A percentile compares a stretch with the other conserved stretches of the same genome.
Conservation (phyloP, 2,888 invertebrate species). For the Eupsilia transversa region DNA sequence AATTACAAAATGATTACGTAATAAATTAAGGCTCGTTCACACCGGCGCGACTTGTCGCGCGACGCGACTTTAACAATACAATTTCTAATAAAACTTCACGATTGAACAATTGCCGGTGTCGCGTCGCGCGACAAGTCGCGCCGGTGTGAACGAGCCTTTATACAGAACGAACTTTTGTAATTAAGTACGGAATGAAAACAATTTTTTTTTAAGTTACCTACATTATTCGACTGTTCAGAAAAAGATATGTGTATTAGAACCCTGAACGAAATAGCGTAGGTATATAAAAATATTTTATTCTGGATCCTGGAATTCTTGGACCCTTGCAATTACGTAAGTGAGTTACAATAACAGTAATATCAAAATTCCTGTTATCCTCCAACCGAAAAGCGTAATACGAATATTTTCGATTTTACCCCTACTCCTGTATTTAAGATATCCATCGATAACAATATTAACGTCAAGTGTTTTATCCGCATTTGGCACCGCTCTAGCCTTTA, state of each 20-base stretch:
- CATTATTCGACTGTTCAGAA: background rate
- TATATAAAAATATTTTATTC: constrained; percentile 1
- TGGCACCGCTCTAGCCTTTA: constrained; percentile 78
- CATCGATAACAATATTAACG: constrained; percentile 80
- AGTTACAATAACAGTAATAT: constrained; percentile 14
- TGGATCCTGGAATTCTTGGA: background rate
- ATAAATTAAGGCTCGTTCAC: no score
- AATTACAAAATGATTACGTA: constrained; percentile 43
- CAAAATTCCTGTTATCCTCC: background rate
- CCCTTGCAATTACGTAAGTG: background rate
- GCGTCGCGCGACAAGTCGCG: no score
- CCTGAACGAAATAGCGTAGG: background rate
- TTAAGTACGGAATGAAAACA: background rate
- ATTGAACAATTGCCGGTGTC: no score
- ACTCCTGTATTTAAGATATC: constrained; percentile 64
- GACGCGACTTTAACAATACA: no score
- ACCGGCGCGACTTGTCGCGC: no score
- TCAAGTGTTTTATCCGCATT: constrained; percentile 79
- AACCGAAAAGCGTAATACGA: constrained; percentile 11
- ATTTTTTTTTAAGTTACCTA: background rate
- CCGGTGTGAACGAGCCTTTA: no score
- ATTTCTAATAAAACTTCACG: no score
- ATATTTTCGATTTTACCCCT: constrained; percentile 38
- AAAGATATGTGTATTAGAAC: background rate
- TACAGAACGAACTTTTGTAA: background rate